Evolutionary conservation across 2,888 invertebrate genomes (phyloP).

Genomic region (Bursaphelenchus okinawaensis): DNA sequence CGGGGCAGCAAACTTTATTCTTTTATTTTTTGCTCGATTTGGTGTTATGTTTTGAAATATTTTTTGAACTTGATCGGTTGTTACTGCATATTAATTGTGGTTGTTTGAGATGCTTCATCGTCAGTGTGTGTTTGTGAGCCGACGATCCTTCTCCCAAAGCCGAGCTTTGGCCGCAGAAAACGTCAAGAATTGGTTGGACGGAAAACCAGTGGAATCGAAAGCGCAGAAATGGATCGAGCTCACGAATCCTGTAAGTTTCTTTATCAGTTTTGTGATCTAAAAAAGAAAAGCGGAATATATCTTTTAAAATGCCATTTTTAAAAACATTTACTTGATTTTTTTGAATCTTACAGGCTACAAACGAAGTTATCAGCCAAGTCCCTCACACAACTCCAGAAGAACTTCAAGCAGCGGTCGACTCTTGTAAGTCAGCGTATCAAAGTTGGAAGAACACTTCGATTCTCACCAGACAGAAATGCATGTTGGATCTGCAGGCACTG

Average conservation of each 20-base stretch:
- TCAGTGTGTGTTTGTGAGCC: neutral
- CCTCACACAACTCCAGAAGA: slow-evolving; percentile 83
- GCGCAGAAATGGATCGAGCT: slow-evolving; percentile 88
- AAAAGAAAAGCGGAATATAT: neutral
- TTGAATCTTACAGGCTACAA: slow-evolving; percentile 60
- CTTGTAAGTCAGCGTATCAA: slow-evolving; percentile 74
- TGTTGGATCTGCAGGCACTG: slow-evolving; percentile 79
- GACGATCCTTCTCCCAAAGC: neutral
- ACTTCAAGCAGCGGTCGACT: slow-evolving; percentile 80
- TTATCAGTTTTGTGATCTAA: neutral
- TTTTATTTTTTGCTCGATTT: too few species aligned
- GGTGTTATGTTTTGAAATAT: too few species aligned
- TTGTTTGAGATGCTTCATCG: slow-evolving; percentile 3
- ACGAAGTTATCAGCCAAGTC: slow-evolving; percentile 69
- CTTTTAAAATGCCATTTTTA: too few species aligned
- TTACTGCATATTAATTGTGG: neutral
- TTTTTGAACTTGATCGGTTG: too few species aligned
- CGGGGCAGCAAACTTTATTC: too few species aligned
- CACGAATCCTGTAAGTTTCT: slow-evolving; percentile 72
- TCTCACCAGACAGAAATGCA: slow-evolving; percentile 82
- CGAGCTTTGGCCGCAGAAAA: slow-evolving; percentile 18
- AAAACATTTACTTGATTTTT: neutral
- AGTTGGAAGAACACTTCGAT: slow-evolving; percentile 87
- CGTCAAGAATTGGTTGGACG: slow-evolving; percentile 86
- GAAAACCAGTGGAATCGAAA: slow-evolving; percentile 84